Evolutionary conservation across 2,797 vertebrate species (phyloP), one percentile per base, ranked within the genome.

Genomic region (Falco columbarius): DNA sequence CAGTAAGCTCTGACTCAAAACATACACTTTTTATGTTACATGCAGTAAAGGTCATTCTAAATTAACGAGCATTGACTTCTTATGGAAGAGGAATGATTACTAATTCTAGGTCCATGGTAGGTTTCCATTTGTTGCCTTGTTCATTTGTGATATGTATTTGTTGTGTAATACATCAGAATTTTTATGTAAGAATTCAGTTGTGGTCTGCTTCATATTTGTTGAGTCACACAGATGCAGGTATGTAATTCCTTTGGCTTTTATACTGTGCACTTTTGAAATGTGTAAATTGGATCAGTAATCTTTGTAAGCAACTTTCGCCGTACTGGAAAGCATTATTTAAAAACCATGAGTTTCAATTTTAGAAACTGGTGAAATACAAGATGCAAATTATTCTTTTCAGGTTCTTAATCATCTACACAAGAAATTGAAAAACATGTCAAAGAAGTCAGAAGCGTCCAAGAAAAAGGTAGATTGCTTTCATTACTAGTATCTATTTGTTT

Each of bases 361-460:
- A 89, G 23, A 32, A 93, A 79, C 54, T 21, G 2, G 7, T 63
- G 38, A 85, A 58, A 21, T 65, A 17, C 21, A 88, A 81, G 19
- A 20, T 74, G 32, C 24, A 81, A 92, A 96, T 96, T 75, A 21
- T 68, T 97, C 54, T 96, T 98, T 98, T 58, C 98, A 99, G 99
- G 99, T 99, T 92, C 98, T 99, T 97, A 99, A 99, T 96, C 99
- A 99, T 96, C 97, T 99, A 96, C 99, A 99, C 95, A 99, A 99
- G 98, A 99, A 99, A 92, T 97, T 99, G 92, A 99, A 98, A 98
- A 99, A 99, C 90, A 98, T 99, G 97, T 99, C 99, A 80, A 99
- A 99, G 99, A 99, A 99, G 97, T 99, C 99, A 81, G 99, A 99
- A 97, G 99, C 98, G 8, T 99, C 99, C 44, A 99, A 99, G 98